Conservation (phyloP, 2,797 vertebrate genomes). For the Leptoclinus maculatus region DNA sequence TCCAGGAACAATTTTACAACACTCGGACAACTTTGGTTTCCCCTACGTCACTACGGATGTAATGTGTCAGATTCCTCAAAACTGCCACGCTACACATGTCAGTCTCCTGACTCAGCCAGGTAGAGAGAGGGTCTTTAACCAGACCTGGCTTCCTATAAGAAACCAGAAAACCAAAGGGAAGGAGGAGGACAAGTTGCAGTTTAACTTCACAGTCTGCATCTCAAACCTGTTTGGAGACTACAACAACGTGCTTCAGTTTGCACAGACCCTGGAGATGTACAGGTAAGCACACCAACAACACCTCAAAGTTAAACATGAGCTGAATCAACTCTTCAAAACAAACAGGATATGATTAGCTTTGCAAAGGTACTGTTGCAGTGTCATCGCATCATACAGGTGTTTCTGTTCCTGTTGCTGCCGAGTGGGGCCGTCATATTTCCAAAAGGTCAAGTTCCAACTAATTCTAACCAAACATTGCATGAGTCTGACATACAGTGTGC, state of each 20-base stretch:
- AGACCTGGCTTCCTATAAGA: conserved; percentile 60
- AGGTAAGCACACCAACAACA: conserved; percentile 46
- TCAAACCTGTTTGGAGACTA: conserved; percentile 70
- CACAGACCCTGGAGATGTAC: conserved; percentile 81
- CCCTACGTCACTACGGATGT: conserved; percentile 70
- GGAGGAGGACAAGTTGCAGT: conserved; percentile 13
- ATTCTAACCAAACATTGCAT: neutral
- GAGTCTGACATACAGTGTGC: neutral
- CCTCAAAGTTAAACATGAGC: neutral
- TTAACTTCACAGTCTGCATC: conserved; percentile 76
- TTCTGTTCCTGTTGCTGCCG: neutral
- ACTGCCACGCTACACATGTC: conserved; percentile 46
- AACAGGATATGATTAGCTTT: neutral
- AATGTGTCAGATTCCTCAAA: conserved; percentile 67
- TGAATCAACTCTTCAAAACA: neutral
- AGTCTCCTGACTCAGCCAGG: conserved; percentile 35
- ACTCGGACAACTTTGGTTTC: conserved; percentile 69
- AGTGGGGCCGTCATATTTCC: too few species aligned
- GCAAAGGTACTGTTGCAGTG: neutral
- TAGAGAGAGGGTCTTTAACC: fast-evolving
- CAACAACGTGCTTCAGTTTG: conserved; percentile 80
- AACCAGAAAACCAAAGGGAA: conserved; percentile 5
- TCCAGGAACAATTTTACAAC: conserved; percentile 26
- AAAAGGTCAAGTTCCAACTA: neutral
- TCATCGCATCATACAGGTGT: neutral